Conservation (phyloP, 2,888 invertebrate genomes). For the Leptinotarsa juncta region DNA sequence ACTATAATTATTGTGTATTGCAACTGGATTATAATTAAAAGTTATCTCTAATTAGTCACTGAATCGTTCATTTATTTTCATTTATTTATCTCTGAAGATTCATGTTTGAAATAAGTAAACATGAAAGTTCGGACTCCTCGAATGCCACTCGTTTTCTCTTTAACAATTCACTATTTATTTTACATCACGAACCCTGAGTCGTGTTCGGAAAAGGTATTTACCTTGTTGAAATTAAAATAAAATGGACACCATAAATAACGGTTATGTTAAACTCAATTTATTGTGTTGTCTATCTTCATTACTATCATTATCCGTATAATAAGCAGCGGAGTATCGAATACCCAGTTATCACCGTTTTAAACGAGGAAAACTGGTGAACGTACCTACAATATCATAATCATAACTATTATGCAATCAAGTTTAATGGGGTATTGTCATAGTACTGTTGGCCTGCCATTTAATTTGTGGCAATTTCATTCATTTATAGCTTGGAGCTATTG, state of each 20-base stretch:
- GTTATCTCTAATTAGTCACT: neutral
- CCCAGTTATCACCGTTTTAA: neutral
- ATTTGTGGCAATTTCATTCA: neutral
- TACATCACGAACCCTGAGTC: slow-evolving; percentile 21
- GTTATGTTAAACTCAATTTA: slow-evolving; percentile 36
- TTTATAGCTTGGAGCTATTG: neutral
- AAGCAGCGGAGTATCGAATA: slow-evolving; percentile 10
- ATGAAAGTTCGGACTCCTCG: neutral
- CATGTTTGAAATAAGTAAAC: neutral
- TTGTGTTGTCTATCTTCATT: slow-evolving; percentile 39
- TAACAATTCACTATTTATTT: slow-evolving; percentile 26
- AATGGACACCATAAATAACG: slow-evolving; percentile 36
- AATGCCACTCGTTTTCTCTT: neutral
- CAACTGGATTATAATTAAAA: neutral
- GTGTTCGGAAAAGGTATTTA: slow-evolving; percentile 30
- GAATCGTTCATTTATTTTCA: too few species aligned
- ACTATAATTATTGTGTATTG: too few species aligned
- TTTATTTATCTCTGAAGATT: too few species aligned
- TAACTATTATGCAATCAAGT: slow-evolving; percentile 12
- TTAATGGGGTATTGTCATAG: neutral
- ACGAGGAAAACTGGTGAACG: slow-evolving; percentile 13
- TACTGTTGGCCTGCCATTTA: neutral
- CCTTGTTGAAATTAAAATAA: slow-evolving; percentile 31
- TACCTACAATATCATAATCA: neutral
- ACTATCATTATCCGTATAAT: slow-evolving; percentile 23